A percentile compares a stretch with the other conserved stretches of the same genome.
Evolutionary conservation across 2,113 vertebrate species (phyloP).

Genomic region (Bettongia penicillata): DNA sequence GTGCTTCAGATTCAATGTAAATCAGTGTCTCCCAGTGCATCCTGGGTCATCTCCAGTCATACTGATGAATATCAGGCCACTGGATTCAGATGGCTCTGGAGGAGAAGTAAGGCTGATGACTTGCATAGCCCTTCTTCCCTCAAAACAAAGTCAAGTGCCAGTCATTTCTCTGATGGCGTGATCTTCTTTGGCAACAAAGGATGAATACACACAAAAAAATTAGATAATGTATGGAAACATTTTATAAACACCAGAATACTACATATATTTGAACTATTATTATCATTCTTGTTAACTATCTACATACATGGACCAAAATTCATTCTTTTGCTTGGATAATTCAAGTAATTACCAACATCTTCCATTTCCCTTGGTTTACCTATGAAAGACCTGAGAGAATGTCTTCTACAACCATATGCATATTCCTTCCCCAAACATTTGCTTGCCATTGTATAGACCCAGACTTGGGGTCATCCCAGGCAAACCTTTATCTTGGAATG

Average conservation of each 20-base stretch:
- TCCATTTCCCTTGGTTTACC: not conserved
- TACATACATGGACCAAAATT: not conserved
- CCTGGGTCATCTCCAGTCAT: no score
- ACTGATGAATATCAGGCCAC: no score
- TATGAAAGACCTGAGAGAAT: fast-evolving
- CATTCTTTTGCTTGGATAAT: constrained; percentile 18
- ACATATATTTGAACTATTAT: not conserved
- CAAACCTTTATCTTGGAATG: constrained; percentile 57
- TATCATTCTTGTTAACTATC: not conserved
- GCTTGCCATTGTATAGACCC: not conserved
- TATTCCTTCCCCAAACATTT: not conserved
- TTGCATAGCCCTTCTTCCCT: no score
- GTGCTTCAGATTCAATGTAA: no score
- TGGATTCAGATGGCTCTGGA: no score
- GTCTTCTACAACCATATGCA: not conserved
- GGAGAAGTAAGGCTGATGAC: no score
- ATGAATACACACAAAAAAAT: no score
- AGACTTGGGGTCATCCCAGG: constrained; percentile 71
- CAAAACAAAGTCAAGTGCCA: no score
- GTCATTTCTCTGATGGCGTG: no score
- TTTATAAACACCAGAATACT: not conserved
- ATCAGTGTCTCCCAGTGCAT: no score
- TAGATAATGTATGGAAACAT: not conserved
- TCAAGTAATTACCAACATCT: not conserved
- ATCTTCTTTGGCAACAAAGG: no score